Evolutionary conservation across 2,888 invertebrate genomes (phyloP).

Genomic region (Lithophane ornitopus): DNA sequence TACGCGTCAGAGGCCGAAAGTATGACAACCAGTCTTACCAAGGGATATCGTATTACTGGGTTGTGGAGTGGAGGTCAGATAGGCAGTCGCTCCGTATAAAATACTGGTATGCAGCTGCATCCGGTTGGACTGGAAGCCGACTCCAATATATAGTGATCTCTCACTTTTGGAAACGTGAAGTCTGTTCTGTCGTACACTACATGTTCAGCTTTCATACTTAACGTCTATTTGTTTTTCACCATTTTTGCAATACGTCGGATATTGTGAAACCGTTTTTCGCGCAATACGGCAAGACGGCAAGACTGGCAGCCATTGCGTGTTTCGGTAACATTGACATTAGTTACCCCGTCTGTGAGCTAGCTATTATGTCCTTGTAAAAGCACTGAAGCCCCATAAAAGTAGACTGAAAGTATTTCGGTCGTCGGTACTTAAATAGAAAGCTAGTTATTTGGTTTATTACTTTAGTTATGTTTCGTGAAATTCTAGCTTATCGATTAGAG

Average conservation of each 20-base stretch:
- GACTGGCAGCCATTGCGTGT: constrained; percentile 50
- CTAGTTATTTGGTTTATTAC: constrained; percentile 24
- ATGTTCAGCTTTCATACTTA: background rate
- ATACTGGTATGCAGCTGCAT: too few species aligned
- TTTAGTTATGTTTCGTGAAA: constrained; percentile 5
- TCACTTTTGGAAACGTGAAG: background rate
- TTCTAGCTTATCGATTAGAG: background rate
- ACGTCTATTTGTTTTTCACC: constrained; percentile 16
- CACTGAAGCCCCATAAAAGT: constrained; percentile 32
- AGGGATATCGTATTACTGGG: too few species aligned
- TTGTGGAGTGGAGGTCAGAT: too few species aligned
- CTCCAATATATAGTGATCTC: too few species aligned
- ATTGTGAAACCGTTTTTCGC: constrained; percentile 26
- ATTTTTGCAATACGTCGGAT: constrained; percentile 11
- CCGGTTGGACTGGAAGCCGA: too few species aligned
- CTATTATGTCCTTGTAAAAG: constrained; percentile 48
- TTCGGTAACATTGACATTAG: constrained; percentile 37
- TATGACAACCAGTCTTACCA: too few species aligned
- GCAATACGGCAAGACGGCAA: constrained; percentile 8
- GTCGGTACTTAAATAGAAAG: constrained; percentile 33
- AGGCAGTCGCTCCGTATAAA: too few species aligned
- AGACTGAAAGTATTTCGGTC: constrained; percentile 45
- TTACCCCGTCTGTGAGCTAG: constrained; percentile 22
- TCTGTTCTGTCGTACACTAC: too few species aligned
- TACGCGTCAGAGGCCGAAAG: too few species aligned